These are phyloP conservation scores for Uropetala carovei DNA, from an alignment of 2,888 invertebrate genomes.

Conservation along the genomic window DNA sequence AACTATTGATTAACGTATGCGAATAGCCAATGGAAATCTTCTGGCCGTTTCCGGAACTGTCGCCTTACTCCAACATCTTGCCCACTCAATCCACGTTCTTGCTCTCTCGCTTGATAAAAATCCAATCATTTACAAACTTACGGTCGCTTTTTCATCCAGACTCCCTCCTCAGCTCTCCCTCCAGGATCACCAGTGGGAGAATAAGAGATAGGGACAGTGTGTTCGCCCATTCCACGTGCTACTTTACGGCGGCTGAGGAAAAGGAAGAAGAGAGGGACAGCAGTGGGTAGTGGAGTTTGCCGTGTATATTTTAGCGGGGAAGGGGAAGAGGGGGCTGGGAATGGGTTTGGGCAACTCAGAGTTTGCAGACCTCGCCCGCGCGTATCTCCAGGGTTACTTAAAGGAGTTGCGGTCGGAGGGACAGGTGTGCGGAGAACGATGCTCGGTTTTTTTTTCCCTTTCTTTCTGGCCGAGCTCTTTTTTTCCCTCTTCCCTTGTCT, in stretches of 20 bases:
- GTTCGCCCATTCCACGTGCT: conserved; percentile 4
- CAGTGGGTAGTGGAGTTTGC: background rate
- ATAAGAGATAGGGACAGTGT: background rate
- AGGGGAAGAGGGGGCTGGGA: background rate
- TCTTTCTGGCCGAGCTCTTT: background rate
- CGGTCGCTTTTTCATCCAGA: background rate
- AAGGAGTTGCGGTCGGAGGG: conserved; percentile 49
- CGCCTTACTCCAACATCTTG: too few species aligned
- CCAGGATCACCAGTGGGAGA: background rate
- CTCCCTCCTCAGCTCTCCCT: background rate
- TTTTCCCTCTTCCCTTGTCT: background rate
- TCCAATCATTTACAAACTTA: too few species aligned
- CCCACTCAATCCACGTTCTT: too few species aligned
- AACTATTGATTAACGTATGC: too few species aligned
- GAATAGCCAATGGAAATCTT: too few species aligned
- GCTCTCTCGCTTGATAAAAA: too few species aligned
- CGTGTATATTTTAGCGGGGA: background rate
- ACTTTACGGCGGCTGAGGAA: conserved; percentile 7
- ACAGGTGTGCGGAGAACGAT: conserved; percentile 55
- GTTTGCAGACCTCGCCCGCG: background rate
- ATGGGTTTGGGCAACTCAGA: conserved; percentile 13
- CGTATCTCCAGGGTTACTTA: conserved; percentile 31
- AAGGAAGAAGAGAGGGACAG: background rate
- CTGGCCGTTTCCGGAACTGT: too few species aligned
- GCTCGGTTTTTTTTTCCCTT: background rate